Percentiles rank a stretch among this genome's conserved stretches.
Conservation (phyloP, 2,797 vertebrate genomes). For the Tachyglossus aculeatus region DNA sequence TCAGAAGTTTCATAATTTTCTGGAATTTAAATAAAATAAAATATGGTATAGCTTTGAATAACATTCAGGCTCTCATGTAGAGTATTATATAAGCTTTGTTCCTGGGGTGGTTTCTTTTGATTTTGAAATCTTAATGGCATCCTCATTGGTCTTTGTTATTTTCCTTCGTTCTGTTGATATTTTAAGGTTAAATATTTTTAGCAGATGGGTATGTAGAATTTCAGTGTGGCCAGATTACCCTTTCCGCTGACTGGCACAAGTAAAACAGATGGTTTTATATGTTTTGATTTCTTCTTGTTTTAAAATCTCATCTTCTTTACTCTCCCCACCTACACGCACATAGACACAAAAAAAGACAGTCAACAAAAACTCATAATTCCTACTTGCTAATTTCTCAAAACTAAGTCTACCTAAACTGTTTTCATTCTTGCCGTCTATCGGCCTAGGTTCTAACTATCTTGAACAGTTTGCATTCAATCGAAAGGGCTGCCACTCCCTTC, state of each 20-base stretch:
- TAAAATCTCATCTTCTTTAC: conserved; percentile 17
- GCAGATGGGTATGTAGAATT: neutral
- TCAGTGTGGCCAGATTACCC: neutral
- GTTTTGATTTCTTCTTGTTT: no score
- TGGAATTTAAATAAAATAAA: neutral
- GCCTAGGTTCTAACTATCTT: no score
- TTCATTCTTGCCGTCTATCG: no score
- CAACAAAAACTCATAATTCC: no score
- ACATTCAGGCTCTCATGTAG: conserved; percentile 8
- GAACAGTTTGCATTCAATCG: no score
- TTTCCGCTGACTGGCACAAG: neutral
- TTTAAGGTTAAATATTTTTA: neutral
- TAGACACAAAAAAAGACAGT: no score
- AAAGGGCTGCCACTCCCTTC: no score
- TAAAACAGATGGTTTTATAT: neutral
- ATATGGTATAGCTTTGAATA: neutral
- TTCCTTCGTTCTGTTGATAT: neutral
- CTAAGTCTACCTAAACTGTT: no score
- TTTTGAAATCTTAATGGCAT: neutral
- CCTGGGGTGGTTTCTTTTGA: conserved; percentile 5
- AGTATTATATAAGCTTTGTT: neutral
- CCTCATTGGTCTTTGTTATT: neutral
- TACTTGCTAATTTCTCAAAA: no score
- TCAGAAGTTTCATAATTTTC: neutral
- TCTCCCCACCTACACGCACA: no score